These are phyloP conservation scores for Podarcis muralis DNA, from an alignment of 2,113 vertebrate genomes.

Conservation along the genomic window DNA sequence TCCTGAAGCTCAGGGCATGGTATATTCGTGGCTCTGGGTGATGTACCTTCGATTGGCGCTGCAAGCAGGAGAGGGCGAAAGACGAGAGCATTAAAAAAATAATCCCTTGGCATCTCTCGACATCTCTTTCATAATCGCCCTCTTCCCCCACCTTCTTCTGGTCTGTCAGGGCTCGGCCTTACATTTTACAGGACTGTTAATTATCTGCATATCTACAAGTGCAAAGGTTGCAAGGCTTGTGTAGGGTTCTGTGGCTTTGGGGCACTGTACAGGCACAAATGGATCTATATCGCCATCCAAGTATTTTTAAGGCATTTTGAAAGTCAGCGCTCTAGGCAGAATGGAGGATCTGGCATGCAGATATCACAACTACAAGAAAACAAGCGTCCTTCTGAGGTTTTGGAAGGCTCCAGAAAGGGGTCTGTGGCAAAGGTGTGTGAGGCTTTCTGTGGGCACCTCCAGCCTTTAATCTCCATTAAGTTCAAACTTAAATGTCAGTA, in stretches of 20 bases:
- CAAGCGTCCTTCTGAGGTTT: not conserved
- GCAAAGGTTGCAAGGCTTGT: not conserved
- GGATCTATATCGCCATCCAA: not conserved
- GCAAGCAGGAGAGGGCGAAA: not conserved
- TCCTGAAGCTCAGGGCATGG: not conserved
- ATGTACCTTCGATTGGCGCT: not conserved
- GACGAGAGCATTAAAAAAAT: not conserved
- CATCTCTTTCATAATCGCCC: not conserved
- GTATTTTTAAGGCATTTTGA: not conserved
- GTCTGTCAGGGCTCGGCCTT: not conserved
- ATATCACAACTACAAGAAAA: not conserved
- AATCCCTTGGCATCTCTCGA: not conserved
- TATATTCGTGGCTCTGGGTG: not conserved
- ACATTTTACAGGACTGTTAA: not conserved
- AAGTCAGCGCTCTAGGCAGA: not conserved
- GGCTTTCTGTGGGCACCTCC: not conserved
- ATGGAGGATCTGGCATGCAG: not conserved
- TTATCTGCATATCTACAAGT: not conserved
- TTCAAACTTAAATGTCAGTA: not conserved
- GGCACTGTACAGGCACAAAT: not conserved
- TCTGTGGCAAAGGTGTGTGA: not conserved
- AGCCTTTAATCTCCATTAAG: not conserved
- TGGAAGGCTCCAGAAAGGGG: not conserved
- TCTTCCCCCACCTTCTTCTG: not conserved
- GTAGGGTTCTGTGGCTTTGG: not conserved